These are phyloP conservation scores for Heliothis virescens DNA, from an alignment of 1,140 invertebrate genomes.

Conservation along the genomic window DNA sequence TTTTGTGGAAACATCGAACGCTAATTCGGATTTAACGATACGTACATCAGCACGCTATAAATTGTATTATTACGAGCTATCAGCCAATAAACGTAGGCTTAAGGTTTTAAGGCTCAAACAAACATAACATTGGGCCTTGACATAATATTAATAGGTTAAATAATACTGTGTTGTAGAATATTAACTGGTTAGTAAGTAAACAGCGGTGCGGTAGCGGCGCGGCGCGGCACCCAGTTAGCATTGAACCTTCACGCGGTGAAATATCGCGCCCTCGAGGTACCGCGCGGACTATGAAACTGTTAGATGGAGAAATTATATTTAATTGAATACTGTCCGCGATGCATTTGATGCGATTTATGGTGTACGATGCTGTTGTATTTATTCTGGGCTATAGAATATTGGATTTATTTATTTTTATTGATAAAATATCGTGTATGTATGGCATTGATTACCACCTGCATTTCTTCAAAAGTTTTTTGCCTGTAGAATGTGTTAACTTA, in stretches of 20 bases:
- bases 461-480: too few relatives aligned
- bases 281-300: conserved; percentile 14
- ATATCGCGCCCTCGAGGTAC: conserved; percentile 48
- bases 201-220: conserved; percentile 41
- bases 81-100: not conserved
- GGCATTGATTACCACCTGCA: too few relatives aligned
- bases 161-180: conserved; percentile 15
- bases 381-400: too few relatives aligned
- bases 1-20: not conserved
- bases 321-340: conserved; percentile 21
- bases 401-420: too few relatives aligned
- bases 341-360: conserved; percentile 1
- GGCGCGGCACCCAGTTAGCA: conserved; percentile 56
- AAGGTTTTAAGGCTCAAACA: conserved; percentile 3
- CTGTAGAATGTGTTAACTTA: too few relatives aligned
- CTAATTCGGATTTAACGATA: too few relatives aligned
- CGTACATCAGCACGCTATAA: not conserved
- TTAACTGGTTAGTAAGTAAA: conserved; percentile 16
- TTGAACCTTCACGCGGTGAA: conserved; percentile 61
- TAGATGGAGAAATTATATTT: conserved; percentile 28
- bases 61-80: not conserved
- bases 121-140: conserved; percentile 2
- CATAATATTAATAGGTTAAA: conserved; percentile 21
- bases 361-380: not conserved
- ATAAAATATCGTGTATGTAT: too few relatives aligned